Evolutionary conservation across 1,140 invertebrate genomes (phyloP).

Genomic region (Vanessa tameamea): DNA sequence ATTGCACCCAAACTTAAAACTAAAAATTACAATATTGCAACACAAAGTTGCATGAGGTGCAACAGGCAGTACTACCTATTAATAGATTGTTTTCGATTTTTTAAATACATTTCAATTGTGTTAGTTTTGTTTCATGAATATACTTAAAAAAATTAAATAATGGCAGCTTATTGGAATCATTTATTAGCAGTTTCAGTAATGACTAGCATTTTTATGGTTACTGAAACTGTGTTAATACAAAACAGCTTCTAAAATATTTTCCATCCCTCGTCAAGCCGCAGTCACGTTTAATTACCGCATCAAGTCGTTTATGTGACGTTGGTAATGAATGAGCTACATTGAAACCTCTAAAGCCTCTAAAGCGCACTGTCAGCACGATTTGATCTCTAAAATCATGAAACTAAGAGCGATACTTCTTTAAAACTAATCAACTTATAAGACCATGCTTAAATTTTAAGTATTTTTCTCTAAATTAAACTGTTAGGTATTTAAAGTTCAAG

Average conservation of each 20-base stretch:
- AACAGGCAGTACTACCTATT: no score
- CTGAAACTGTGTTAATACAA: neutral
- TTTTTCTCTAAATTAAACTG: neutral
- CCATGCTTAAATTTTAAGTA: neutral
- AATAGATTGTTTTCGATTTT: no score
- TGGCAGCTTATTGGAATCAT: no score
- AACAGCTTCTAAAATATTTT: conserved; percentile 14
- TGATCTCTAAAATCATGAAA: neutral
- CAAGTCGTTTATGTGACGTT: conserved; percentile 17
- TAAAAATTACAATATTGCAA: no score
- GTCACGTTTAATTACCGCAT: conserved; percentile 28
- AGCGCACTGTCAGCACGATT: neutral
- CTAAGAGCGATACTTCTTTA: neutral
- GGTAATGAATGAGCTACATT: conserved; percentile 21
- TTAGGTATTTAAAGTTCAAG: conserved; percentile 3
- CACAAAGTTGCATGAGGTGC: no score
- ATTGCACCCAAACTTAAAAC: no score
- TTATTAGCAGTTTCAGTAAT: neutral
- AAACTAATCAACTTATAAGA: neutral
- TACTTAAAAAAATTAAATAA: no score
- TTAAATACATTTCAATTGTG: no score
- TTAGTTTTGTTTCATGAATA: no score
- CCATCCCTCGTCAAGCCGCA: conserved; percentile 19
- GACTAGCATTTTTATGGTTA: neutral
- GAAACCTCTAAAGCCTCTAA: neutral